Evolutionary conservation across 2,113 vertebrate species (phyloP).

Genomic region (Vombatus ursinus): DNA sequence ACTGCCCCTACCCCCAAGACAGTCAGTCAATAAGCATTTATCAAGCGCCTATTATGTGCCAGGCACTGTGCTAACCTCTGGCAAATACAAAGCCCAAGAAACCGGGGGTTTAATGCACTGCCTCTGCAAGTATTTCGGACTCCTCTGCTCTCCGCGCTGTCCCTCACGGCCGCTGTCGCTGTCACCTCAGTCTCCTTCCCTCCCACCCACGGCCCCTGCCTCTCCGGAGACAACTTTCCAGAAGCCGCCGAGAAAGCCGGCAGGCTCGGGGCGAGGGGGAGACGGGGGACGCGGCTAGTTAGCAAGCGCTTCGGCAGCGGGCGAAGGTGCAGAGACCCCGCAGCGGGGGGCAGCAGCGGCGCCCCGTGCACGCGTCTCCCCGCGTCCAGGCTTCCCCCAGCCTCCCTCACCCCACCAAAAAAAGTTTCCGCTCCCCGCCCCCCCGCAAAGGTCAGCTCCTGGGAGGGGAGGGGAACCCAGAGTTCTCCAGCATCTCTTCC

Average conservation of each 20-base stretch:
- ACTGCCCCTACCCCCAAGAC: not conserved
- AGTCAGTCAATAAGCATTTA: not conserved
- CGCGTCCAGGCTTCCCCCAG: not conserved
- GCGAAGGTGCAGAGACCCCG: not conserved
- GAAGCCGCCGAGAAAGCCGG: not conserved
- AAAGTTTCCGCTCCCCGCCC: not conserved
- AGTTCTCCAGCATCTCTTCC: not conserved
- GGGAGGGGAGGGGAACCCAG: not conserved
- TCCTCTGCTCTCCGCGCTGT: not conserved
- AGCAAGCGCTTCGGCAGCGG: too few relatives aligned
- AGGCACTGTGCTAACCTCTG: not conserved
- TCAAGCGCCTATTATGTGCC: not conserved
- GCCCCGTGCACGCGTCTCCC: not conserved
- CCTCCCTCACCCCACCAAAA: not conserved
- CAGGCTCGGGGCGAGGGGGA: not conserved
- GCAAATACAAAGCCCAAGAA: not conserved
- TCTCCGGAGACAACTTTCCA: not conserved
- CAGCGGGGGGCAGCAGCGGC: not conserved
- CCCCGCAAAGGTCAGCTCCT: not conserved
- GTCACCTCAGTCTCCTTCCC: not conserved
- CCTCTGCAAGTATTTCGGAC: not conserved
- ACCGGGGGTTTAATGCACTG: not conserved
- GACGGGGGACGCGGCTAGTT: not conserved
- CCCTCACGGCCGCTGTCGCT: not conserved
- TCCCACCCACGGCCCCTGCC: not conserved